Evolutionary conservation across 2,888 invertebrate genomes (phyloP).

Genomic region (Elmis aenea): DNA sequence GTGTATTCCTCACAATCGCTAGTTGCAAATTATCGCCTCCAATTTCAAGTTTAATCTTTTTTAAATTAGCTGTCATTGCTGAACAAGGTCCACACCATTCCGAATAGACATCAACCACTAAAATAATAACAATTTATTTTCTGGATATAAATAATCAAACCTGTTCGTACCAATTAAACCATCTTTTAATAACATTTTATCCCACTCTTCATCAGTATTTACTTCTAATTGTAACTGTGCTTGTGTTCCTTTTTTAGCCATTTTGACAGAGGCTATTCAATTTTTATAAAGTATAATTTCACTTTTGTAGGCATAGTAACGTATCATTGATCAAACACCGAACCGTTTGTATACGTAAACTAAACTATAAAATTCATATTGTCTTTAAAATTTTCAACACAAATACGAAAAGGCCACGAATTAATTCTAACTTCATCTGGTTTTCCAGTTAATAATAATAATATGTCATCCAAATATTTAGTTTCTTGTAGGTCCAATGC

Average conservation of each 20-base stretch:
- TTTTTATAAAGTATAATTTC: constrained; percentile 1
- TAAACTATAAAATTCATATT: not conserved
- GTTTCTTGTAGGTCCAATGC: constrained; percentile 49
- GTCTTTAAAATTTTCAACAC: not conserved
- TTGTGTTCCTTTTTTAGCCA: constrained; percentile 72
- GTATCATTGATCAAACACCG: constrained; percentile 9
- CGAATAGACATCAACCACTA: constrained; percentile 82
- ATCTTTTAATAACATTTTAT: constrained; percentile 66
- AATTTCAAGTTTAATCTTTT: constrained; percentile 81
- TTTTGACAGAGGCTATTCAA: constrained; percentile 35
- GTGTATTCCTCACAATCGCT: constrained; percentile 57
- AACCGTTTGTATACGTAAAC: not conserved
- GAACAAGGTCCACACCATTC: constrained; percentile 90
- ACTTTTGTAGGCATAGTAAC: constrained; percentile 4
- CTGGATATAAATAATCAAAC: not conserved
- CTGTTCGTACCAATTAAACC: constrained; percentile 75
- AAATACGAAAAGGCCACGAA: constrained; percentile 31
- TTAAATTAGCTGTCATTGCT: constrained; percentile 78
- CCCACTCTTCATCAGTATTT: constrained; percentile 80
- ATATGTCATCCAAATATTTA: constrained; percentile 53
- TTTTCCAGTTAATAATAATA: constrained; percentile 52
- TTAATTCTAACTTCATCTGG: constrained; percentile 39
- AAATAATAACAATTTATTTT: constrained; percentile 19
- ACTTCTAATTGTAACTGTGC: constrained; percentile 77
- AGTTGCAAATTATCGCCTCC: constrained; percentile 78